Base-by-base conservation (phyloP, 2,797 vertebrate species). In the Acanthopagrus latus region DNA sequence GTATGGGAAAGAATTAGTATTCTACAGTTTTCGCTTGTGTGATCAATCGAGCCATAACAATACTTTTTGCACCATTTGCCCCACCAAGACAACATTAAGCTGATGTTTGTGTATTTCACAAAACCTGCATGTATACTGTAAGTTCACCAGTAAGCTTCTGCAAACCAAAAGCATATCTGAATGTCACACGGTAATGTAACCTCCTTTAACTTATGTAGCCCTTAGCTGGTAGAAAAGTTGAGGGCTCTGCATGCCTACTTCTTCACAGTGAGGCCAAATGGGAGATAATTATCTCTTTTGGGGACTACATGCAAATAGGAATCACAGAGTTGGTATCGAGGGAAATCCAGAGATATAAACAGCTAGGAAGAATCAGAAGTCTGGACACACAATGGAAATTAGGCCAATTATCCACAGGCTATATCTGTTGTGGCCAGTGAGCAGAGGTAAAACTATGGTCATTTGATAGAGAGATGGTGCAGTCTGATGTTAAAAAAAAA, bases 211-310 rank as follows among this genome's bases (percentile, higher is more conserved):
- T 50, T 4, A 56, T 38, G 20, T 0, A 25, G 58, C n/a, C 51
- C 17, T 66, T 8, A 16, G 70, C 56, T 4, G 4, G 8, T 54
- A 17, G 5, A 44, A 51, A 48, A n/a, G 47, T 67, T 57, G 23
- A 6, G 2, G 6, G 21, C 43, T 83, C 41, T 75, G 27, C 23
- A 33, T 74, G 67, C 55, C 51, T 71, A 29, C 46, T 51, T 71
- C 41, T 71, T 68, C 80, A 29, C 43, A 47, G 25, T 13, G 38
- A 74, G 29, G 56, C 76, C 81, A 76, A 77, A 82, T 58, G 70
- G 82, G 74, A 89, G 54, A 29, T 81, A 76, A 82, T 91, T 84
- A 80, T 89, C 62, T 85, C 51, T 82, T 84, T 78, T 79, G 73
- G 76, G 74, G 60, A 84, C 64, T 71, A 67, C 65, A 86, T 87